phyloP scores from a whole-genome alignment of 2,888 invertebrate species.

The Nebria brevicollis region DNA sequence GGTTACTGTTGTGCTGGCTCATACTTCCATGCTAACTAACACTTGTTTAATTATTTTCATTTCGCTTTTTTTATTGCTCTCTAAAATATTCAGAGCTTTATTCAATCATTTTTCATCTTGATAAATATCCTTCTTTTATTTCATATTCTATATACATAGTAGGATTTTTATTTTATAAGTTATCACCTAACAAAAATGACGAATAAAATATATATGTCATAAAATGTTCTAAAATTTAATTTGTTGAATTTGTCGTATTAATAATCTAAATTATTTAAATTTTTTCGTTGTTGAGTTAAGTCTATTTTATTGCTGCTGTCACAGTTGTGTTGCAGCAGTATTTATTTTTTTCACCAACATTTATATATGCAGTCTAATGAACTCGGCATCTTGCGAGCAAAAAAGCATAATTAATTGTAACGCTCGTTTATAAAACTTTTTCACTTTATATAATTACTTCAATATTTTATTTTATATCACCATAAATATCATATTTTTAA shows the following conservation, averaged over 20 bases:
- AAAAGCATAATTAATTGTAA: conserved; percentile 17
- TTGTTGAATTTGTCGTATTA: background rate
- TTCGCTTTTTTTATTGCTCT: conserved; percentile 14
- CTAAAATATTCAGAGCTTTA: background rate
- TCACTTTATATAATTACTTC: background rate
- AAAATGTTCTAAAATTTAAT: too few relatives aligned
- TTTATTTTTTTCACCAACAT: conserved; percentile 5
- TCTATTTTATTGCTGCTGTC: background rate
- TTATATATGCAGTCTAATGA: conserved; percentile 17
- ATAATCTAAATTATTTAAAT: background rate
- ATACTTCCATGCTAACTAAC: background rate
- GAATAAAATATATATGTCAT: too few relatives aligned
- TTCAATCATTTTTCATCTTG: too few relatives aligned
- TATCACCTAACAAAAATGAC: too few relatives aligned
- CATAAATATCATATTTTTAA: background rate
- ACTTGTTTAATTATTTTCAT: background rate
- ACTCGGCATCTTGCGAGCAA: conserved; percentile 4
- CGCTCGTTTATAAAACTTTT: background rate
- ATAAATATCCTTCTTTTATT: too few relatives aligned
- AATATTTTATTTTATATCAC: background rate
- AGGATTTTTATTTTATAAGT: too few relatives aligned
- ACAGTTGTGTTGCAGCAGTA: background rate
- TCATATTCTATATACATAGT: too few relatives aligned
- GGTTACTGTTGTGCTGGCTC: conserved; percentile 14
- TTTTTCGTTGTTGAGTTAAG: background rate